Conservation (phyloP, 2,113 vertebrate genomes). For the Zapornia atra region DNA sequence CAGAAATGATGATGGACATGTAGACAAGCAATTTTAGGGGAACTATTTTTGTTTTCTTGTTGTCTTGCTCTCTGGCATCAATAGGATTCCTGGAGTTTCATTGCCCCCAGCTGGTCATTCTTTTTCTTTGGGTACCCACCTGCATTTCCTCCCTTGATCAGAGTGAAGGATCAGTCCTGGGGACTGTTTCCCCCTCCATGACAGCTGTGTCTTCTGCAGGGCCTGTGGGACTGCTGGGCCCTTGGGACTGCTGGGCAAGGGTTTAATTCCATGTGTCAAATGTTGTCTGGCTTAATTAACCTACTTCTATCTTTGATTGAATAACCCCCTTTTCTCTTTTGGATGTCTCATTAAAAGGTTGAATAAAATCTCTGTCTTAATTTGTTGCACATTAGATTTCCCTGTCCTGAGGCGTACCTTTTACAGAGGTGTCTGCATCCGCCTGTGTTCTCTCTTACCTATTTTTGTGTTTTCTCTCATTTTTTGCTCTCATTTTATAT, state of each 20-base stretch:
- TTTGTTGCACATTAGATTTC: not conserved
- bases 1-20: not conserved
- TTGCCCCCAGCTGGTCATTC: slow-evolving; percentile 56
- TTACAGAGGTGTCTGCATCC: not conserved
- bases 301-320: not conserved
- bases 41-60: not conserved
- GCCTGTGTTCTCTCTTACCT: not conserved
- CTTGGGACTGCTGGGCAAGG: not conserved
- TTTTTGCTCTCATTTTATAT: not conserved
- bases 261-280: not conserved
- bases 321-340: not conserved
- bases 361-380: not conserved
- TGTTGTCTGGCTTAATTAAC: slow-evolving; percentile 12
- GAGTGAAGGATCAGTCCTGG: not conserved
- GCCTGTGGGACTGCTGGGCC: not conserved
- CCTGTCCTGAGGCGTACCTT: not conserved
- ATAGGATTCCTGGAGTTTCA: slow-evolving; percentile 6
- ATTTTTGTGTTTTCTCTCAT: not conserved
- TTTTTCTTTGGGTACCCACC: not conserved
- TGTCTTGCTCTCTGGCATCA: not conserved
- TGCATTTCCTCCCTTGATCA: not conserved
- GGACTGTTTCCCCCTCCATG: not conserved
- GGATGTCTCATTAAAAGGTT: not conserved
- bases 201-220: not conserved
- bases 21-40: not conserved